Evolutionary conservation across 2,113 vertebrate species (phyloP).

Genomic region (Xyrauchen texanus): DNA sequence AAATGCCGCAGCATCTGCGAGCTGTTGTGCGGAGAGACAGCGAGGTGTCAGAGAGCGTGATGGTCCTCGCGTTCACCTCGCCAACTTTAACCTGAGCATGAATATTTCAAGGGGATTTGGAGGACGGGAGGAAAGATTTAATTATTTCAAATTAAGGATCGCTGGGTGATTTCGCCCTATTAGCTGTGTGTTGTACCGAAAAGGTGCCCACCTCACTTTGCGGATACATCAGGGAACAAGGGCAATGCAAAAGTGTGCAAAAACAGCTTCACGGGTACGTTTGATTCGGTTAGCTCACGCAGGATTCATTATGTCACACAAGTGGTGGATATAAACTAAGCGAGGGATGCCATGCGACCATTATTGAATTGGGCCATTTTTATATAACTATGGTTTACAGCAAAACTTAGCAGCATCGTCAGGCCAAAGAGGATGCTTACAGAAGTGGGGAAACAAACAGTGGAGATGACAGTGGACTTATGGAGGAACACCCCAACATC

Average conservation of each 20-base stretch:
- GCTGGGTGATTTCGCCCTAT: slow-evolving; percentile 52
- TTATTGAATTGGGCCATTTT: too few species aligned
- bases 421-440: too few species aligned
- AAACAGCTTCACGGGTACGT: not conserved
- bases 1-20: slow-evolving; percentile 50
- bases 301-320: not conserved
- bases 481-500: too few species aligned
- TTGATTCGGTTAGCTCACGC: slow-evolving; percentile 27
- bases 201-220: slow-evolving; percentile 29
- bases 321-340: too few species aligned
- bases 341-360: too few species aligned
- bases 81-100: slow-evolving; percentile 58
- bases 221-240: not conserved
- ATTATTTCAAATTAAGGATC: slow-evolving; percentile 58
- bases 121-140: slow-evolving; percentile 59
- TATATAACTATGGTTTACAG: too few species aligned
- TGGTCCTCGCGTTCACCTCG: slow-evolving; percentile 51
- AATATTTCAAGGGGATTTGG: slow-evolving; percentile 62
- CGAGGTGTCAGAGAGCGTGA: slow-evolving; percentile 49
- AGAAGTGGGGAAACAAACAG: too few species aligned
- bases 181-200: slow-evolving; percentile 14
- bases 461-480: too few species aligned
- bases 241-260: slow-evolving; percentile 5
- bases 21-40: slow-evolving; percentile 41
- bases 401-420: too few species aligned